phyloP scores from a whole-genome alignment of 64 coral and sea anemone genomes.

The Porites lutea region DNA sequence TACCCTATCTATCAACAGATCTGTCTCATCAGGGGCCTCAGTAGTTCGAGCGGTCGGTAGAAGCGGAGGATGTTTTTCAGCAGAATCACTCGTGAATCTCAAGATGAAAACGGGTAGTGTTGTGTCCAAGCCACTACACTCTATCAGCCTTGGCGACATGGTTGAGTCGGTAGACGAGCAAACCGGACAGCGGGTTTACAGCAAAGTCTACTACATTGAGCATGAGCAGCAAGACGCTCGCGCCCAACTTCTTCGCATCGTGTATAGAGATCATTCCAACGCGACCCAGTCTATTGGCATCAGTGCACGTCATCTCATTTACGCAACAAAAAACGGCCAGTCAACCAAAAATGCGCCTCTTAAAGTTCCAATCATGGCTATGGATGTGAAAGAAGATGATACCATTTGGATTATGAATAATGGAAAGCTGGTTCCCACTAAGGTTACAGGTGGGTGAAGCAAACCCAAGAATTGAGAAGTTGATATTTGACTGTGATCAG shows the following conservation, averaged over 20 bases:
- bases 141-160: slow-evolving; percentile 52
- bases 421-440: slow-evolving; percentile 20
- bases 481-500: background rate
- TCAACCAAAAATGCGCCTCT: slow-evolving; percentile 23
- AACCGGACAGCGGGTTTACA: slow-evolving; percentile 45
- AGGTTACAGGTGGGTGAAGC: slow-evolving; percentile 17
- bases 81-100: slow-evolving; percentile 26
- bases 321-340: slow-evolving; percentile 40
- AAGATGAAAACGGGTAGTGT: slow-evolving; percentile 7
- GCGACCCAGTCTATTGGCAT: slow-evolving; percentile 32
- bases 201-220: slow-evolving; percentile 65
- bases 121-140: slow-evolving; percentile 40
- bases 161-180: slow-evolving; percentile 51
- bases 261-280: slow-evolving; percentile 41
- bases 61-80: slow-evolving; percentile 7
- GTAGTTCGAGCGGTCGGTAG: slow-evolving; percentile 17
- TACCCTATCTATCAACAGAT: background rate
- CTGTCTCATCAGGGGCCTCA: background rate
- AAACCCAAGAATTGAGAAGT: background rate
- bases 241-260: slow-evolving; percentile 56
- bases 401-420: slow-evolving; percentile 41
- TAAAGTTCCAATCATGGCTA: slow-evolving; percentile 43
- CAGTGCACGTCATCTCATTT: slow-evolving; percentile 43
- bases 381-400: slow-evolving; percentile 40
- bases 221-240: slow-evolving; percentile 51